These are phyloP conservation scores for Apteryx owenii DNA, from an alignment of 2,113 vertebrate genomes.

Conservation along the genomic window DNA sequence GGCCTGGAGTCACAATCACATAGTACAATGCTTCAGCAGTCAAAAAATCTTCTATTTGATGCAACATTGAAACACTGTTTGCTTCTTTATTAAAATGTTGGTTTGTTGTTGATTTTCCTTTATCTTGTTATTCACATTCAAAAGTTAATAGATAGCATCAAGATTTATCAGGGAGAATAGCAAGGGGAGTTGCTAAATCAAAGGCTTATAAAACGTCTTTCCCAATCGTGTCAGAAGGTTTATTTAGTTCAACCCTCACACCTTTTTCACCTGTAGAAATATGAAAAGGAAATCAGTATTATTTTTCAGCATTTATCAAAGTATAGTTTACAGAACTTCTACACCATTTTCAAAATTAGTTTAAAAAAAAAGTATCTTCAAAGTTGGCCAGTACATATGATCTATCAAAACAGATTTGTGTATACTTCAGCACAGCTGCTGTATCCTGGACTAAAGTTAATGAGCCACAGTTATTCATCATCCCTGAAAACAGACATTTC, in stretches of 20 bases:
- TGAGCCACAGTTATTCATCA: fast-evolving
- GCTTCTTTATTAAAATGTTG: slow-evolving; percentile 67
- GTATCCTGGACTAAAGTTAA: neutral
- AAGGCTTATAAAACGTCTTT: slow-evolving; percentile 77
- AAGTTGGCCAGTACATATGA: neutral
- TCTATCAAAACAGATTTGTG: neutral
- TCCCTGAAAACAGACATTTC: neutral
- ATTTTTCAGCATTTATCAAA: slow-evolving; percentile 5
- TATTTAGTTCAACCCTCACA: slow-evolving; percentile 93
- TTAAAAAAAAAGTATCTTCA: neutral
- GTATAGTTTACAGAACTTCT: neutral
- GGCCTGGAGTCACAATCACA: slow-evolving; percentile 74
- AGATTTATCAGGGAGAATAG: slow-evolving; percentile 56
- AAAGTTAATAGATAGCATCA: slow-evolving; percentile 72
- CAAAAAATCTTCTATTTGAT: slow-evolving; percentile 71
- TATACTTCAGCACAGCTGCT: neutral
- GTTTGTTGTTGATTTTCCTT: slow-evolving; percentile 70
- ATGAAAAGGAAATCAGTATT: neutral
- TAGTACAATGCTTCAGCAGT: slow-evolving; percentile 74
- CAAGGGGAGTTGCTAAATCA: slow-evolving; percentile 65
- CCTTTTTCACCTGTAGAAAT: slow-evolving; percentile 88
- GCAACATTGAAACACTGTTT: slow-evolving; percentile 64
- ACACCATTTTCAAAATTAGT: neutral
- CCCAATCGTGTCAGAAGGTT: slow-evolving; percentile 87
- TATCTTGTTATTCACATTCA: slow-evolving; percentile 74